Conservation (phyloP, 2,888 invertebrate genomes). For the Venusia cambrica region DNA sequence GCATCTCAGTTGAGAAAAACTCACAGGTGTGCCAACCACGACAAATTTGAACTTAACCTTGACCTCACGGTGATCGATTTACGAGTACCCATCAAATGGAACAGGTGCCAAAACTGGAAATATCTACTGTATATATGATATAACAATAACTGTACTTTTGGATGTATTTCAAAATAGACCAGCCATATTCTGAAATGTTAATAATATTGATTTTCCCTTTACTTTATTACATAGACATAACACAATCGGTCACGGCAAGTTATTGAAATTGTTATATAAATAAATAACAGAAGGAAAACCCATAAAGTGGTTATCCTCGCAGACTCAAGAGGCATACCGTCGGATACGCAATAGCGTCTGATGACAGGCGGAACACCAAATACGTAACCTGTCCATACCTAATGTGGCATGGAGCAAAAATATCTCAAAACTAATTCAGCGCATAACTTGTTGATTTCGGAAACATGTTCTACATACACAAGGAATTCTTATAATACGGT, state of each 20-base stretch:
- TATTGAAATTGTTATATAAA: conserved; percentile 15
- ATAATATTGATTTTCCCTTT: conserved; percentile 6
- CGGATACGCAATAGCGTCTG: conserved; percentile 34
- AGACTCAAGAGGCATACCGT: conserved; percentile 32
- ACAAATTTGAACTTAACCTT: conserved; percentile 37
- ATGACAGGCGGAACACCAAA: conserved; percentile 44
- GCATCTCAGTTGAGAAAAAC: conserved; percentile 55
- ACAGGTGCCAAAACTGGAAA: conserved; percentile 12
- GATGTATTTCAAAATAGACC: background rate
- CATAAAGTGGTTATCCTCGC: conserved; percentile 44
- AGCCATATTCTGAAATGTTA: too few species aligned
- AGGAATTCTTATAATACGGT: conserved; percentile 1
- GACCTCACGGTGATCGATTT: conserved; percentile 28
- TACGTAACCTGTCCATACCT: conserved; percentile 58
- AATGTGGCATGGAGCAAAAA: conserved; percentile 47
- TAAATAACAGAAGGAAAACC: conserved; percentile 41
- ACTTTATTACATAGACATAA: background rate
- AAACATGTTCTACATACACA: conserved; percentile 14
- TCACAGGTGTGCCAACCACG: conserved; percentile 51
- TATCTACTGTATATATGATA: too few species aligned
- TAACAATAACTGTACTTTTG: too few species aligned
- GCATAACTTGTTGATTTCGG: conserved; percentile 19
- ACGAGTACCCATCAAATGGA: conserved; percentile 9
- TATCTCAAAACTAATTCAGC: conserved; percentile 33
- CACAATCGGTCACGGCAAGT: background rate